Percentiles rank a stretch among this genome's conserved stretches.
Conservation (phyloP, 2,113 vertebrate genomes). For the Casuarius casuarius region DNA sequence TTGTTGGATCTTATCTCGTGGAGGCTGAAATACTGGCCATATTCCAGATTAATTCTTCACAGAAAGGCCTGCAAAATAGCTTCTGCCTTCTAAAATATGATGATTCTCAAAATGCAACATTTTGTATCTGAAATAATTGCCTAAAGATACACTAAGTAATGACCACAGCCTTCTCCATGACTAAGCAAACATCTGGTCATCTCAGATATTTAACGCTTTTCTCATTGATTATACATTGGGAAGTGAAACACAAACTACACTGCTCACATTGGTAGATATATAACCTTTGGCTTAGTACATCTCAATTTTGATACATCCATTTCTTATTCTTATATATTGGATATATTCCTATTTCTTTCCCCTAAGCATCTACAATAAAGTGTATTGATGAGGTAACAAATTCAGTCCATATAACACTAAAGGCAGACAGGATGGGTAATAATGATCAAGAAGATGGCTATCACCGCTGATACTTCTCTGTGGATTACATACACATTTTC, state of each 20-base stretch:
- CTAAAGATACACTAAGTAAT: not conserved
- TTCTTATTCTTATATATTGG: not conserved
- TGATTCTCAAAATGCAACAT: not conserved
- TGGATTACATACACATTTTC: not conserved
- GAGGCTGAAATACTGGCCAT: constrained; percentile 24
- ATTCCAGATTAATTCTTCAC: constrained; percentile 6
- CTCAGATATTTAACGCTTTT: not conserved
- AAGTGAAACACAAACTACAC: not conserved
- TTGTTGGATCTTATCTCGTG: constrained; percentile 6
- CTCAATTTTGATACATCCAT: not conserved
- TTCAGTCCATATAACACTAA: not conserved
- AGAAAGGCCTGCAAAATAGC: constrained; percentile 10
- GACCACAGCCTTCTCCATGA: not conserved
- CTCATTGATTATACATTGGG: not conserved
- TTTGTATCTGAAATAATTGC: not conserved
- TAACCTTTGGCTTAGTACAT: not conserved
- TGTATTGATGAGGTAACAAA: not conserved
- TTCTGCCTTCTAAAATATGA: not conserved
- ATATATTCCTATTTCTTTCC: not conserved
- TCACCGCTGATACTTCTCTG: not conserved
- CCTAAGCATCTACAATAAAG: not conserved
- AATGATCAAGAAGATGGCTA: not conserved
- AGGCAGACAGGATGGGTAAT: not conserved
- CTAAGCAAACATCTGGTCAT: not conserved
- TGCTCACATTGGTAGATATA: not conserved